Percentiles rank a stretch among this genome's conserved stretches.
These are phyloP conservation scores for Hestina assimilis DNA, from an alignment of 1,140 invertebrate species.

Conservation along the genomic window DNA sequence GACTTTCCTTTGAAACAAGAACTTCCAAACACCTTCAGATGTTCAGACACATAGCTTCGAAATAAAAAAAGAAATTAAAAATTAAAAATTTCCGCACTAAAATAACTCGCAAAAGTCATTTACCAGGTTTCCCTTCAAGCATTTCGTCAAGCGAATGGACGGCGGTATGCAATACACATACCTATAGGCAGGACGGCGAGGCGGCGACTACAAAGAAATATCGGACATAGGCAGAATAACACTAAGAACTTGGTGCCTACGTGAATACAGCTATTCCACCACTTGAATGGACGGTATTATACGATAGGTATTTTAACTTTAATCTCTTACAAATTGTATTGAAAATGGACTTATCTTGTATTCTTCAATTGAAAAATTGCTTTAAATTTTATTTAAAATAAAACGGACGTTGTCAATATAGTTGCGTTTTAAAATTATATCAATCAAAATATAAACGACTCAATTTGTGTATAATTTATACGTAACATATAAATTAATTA, in stretches of 20 bases:
- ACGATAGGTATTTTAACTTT: slow-evolving; percentile 27
- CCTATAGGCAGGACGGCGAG: slow-evolving; percentile 44
- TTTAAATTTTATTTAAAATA: too few species aligned
- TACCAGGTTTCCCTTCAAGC: slow-evolving; percentile 38
- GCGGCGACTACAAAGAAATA: slow-evolving; percentile 63
- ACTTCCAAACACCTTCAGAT: neutral
- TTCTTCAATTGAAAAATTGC: too few species aligned
- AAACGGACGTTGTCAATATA: too few species aligned
- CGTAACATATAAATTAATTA: slow-evolving; percentile 49
- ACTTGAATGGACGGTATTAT: slow-evolving; percentile 54
- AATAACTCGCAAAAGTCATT: slow-evolving; percentile 26
- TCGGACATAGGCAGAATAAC: slow-evolving; percentile 61
- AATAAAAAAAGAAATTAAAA: neutral
- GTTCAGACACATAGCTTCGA: neutral
- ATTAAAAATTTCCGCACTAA: slow-evolving; percentile 14
- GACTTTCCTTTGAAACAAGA: too few species aligned
- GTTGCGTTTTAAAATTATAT: neutral
- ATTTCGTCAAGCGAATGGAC: slow-evolving; percentile 37
- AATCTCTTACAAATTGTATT: neutral
- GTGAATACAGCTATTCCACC: slow-evolving; percentile 63
- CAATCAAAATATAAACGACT: slow-evolving; percentile 31
- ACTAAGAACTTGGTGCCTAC: slow-evolving; percentile 51
- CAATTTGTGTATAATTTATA: slow-evolving; percentile 46
- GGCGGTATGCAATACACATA: slow-evolving; percentile 38
- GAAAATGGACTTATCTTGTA: slow-evolving; percentile 1